Evolutionary conservation across 2,888 invertebrate genomes (phyloP), one percentile per base, ranked within the genome.

Genomic region (Phalangium opilio): DNA sequence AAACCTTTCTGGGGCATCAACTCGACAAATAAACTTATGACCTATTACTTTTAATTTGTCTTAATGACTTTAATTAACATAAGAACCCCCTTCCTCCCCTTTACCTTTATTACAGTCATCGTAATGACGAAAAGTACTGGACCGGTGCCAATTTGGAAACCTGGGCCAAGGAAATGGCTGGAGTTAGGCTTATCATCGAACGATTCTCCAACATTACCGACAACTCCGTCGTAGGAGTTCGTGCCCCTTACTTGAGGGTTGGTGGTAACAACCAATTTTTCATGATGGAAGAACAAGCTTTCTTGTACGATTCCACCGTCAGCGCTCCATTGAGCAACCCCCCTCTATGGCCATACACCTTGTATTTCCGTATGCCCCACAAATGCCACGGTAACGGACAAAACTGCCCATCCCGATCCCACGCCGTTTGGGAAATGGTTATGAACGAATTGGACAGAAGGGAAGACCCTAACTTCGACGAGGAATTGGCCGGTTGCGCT

Each of bases 221-320:
- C 63, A 85, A 85, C 39, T 83, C 86, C 4, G 83, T 90, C 56
- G 84, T 87, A 59, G 86, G 85, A 14, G 73, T 86, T 56, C 77
- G 89, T 36, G 87, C 89, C 2, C 89, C 89, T 3, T 89, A 86
- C 63, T 71, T 89, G 45, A 75, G 89, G 45, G 85, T 89, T 0
- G 90, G 91, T 53, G 90, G 91, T 52, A 87, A 90, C 73, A 86
- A 80, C 61, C 89, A 90, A 71, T 93, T 91, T 66, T 84, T 87
- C 68, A 91, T 91, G 89, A 90, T 93, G 90, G 79, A 83, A 47
- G 87, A 90, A 67, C 85, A 90, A 65, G 86, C 83, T 70, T 90
- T 90, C 67, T 81, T 84, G 7, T 93, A 91, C 65, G 93, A 93
- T 64, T 86, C 90, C 19, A 89, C 90, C 11, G 89, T 93, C 62